Conservation (phyloP, 2,888 invertebrate genomes). For the Junonia oenone region DNA sequence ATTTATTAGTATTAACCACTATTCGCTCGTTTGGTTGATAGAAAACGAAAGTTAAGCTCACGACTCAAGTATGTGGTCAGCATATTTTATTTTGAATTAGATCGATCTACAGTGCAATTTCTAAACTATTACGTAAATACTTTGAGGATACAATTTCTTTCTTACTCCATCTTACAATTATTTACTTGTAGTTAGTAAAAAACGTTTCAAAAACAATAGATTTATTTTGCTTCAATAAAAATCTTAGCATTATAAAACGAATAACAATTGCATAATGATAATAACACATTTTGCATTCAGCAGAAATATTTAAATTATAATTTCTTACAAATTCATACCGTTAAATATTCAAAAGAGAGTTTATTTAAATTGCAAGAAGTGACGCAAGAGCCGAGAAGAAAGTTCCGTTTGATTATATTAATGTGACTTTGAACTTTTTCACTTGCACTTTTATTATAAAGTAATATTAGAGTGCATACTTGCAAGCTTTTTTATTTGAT, state of each 20-base stretch:
- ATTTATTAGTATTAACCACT: background rate
- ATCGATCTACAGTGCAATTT: background rate
- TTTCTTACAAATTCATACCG: constrained; percentile 16
- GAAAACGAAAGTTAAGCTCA: constrained; percentile 47
- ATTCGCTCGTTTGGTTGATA: background rate
- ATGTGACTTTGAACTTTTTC: constrained; percentile 15
- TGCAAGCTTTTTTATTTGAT: too few species aligned
- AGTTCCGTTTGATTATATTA: constrained; percentile 20
- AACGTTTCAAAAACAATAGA: too few species aligned
- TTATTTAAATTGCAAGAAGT: constrained; percentile 18
- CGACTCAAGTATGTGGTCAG: constrained; percentile 20
- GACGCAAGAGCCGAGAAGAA: constrained; percentile 23
- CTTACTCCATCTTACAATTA: background rate
- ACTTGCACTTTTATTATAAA: background rate
- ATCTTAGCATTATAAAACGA: background rate
- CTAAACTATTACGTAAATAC: background rate
- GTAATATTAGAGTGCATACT: too few species aligned
- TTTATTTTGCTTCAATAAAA: background rate
- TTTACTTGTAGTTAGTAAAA: too few species aligned
- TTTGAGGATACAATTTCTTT: background rate
- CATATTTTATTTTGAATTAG: constrained; percentile 7
- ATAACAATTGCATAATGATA: constrained; percentile 1
- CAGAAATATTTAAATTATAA: background rate
- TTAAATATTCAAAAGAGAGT: constrained; percentile 23
- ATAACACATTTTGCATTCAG: background rate